Evolutionary conservation across 1,140 invertebrate species (phyloP).

Genomic region (Liolophura sinensis): DNA sequence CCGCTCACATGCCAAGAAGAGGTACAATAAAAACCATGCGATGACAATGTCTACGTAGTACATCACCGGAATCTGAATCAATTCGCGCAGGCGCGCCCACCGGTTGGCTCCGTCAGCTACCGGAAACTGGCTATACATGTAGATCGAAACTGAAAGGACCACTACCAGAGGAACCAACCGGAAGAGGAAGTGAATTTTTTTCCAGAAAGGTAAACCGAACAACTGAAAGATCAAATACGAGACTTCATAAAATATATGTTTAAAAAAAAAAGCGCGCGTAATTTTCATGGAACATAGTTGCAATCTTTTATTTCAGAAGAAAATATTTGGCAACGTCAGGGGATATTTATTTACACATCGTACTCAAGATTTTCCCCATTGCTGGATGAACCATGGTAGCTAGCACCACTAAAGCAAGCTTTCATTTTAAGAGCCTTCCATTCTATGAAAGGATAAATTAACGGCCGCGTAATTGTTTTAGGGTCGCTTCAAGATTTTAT

Average conservation of each 20-base stretch:
- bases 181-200: constrained; percentile 7
- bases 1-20: background rate
- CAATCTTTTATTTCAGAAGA: no score
- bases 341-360: no score
- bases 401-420: no score
- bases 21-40: constrained; percentile 5
- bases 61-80: constrained; percentile 15
- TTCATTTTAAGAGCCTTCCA: no score
- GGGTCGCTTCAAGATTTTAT: no score
- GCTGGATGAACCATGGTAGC: no score
- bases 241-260: background rate
- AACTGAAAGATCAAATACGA: constrained; percentile 11
- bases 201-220: constrained; percentile 18
- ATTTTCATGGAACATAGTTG: no score
- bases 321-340: no score
- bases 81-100: constrained; percentile 12
- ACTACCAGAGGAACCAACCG: constrained; percentile 11
- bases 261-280: no score
- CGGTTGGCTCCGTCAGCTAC: constrained; percentile 6
- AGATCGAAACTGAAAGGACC: constrained; percentile 8
- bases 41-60: constrained; percentile 9
- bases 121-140: constrained; percentile 14
- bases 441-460: no score
- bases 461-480: no score
- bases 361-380: no score